These are phyloP conservation scores for Aphelenchoides bicaudatus DNA, from an alignment of 2,888 invertebrate genomes.

Conservation along the genomic window DNA sequence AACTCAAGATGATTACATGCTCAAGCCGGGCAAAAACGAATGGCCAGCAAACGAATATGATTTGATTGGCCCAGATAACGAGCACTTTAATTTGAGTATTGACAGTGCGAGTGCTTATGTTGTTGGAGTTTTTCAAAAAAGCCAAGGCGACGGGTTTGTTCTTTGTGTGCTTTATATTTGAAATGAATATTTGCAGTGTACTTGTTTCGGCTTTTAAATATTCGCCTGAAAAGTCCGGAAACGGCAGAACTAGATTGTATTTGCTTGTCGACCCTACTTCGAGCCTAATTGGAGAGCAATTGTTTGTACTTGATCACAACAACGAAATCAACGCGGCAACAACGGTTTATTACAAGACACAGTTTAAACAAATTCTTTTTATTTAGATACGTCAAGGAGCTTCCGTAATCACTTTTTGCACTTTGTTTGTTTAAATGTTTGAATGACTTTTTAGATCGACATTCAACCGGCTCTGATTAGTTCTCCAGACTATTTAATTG, in stretches of 20 bases:
- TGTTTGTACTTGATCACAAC: slow-evolving; percentile 31
- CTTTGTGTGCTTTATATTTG: slow-evolving; percentile 19
- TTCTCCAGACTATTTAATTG: slow-evolving; percentile 37
- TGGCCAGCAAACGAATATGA: slow-evolving; percentile 23
- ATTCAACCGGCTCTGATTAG: slow-evolving; percentile 45
- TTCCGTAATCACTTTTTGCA: slow-evolving; percentile 41
- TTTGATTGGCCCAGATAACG: slow-evolving; percentile 23
- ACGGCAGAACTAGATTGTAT: slow-evolving; percentile 46
- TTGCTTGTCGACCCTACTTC: slow-evolving; percentile 37
- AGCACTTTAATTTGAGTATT: slow-evolving; percentile 21
- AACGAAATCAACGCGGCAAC: slow-evolving; percentile 14
- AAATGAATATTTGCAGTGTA: slow-evolving; percentile 12
- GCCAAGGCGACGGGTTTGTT: no score
- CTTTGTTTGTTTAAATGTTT: no score
- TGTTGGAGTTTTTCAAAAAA: slow-evolving; percentile 29
- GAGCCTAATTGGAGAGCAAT: slow-evolving; percentile 32
- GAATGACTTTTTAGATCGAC: no score
- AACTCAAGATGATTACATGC: neutral
- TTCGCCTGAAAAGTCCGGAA: slow-evolving; percentile 46
- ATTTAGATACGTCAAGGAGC: slow-evolving; percentile 19
- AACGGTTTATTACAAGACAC: no score
- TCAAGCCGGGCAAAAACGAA: slow-evolving; percentile 20
- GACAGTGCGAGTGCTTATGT: slow-evolving; percentile 37
- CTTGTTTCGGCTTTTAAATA: slow-evolving; percentile 32
- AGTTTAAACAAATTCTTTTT: no score